A percentile compares a stretch with the other conserved stretches of the same genome.
Conservation (phyloP, 2,113 vertebrate species). For the Phyllostomus hastatus region DNA sequence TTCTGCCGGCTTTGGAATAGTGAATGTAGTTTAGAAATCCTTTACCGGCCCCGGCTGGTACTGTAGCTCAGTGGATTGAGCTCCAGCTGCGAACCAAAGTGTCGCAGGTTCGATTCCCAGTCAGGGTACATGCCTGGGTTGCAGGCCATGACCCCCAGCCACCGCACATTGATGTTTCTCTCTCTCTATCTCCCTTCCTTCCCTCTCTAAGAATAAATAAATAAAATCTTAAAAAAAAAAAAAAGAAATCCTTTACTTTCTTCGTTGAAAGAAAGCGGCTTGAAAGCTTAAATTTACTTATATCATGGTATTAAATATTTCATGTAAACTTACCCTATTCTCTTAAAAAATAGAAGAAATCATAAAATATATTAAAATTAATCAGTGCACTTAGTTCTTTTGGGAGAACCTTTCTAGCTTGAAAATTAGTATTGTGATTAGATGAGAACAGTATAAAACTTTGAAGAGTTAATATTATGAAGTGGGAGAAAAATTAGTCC, state of each 20-base stretch:
- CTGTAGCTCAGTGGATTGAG: no score
- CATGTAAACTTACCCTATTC: background rate
- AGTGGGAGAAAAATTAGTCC: background rate
- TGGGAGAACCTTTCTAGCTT: slow-evolving; percentile 40
- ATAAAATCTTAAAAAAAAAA: no score
- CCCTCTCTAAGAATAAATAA: no score
- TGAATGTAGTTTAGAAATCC: background rate
- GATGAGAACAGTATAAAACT: background rate
- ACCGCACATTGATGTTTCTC: no score
- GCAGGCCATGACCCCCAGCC: no score
- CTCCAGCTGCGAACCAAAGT: no score
- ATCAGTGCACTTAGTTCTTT: background rate
- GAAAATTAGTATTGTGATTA: slow-evolving; percentile 2
- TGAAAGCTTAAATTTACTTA: slow-evolving; percentile 30
- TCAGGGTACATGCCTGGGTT: no score
- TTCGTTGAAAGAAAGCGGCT: background rate
- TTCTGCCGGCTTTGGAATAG: slow-evolving; percentile 20
- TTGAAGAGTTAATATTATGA: slow-evolving; percentile 45
- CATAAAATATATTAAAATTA: slow-evolving; percentile 28
- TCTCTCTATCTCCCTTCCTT: no score
- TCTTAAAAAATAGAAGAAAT: slow-evolving; percentile 42
- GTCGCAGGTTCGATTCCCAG: no score
- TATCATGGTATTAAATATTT: background rate
- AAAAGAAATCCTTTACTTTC: no score
- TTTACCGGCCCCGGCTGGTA: background rate